These are phyloP conservation scores for Rhipidura dahli DNA, from an alignment of 2,113 vertebrate genomes.

Conservation along the genomic window DNA sequence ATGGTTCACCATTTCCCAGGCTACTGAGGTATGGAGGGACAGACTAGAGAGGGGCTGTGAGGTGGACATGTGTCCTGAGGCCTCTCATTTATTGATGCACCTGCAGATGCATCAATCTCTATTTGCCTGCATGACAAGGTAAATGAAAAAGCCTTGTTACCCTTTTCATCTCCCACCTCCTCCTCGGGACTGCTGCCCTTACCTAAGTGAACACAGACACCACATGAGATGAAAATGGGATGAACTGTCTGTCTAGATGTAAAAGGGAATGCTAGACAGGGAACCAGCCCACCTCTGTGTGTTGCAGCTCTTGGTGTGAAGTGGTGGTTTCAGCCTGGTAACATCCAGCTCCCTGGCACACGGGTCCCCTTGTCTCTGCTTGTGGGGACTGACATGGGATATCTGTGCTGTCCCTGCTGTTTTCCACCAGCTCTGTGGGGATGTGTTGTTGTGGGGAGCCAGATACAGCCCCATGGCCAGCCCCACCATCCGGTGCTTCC, in stretches of 20 bases:
- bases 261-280: background rate
- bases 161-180: background rate
- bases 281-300: background rate
- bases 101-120: background rate
- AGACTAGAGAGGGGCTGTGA: background rate
- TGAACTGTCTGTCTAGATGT: background rate
- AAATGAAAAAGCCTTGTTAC: background rate
- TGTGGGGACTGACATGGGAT: background rate
- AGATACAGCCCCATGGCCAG: too few relatives aligned
- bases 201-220: rapidly evolving
- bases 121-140: background rate
- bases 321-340: background rate
- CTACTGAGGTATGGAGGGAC: background rate
- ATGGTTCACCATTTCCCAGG: background rate
- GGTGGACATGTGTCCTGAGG: rapidly evolving
- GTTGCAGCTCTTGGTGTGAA: background rate
- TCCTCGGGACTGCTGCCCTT: background rate
- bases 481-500: rapidly evolving
- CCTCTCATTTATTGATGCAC: background rate
- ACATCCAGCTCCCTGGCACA: rapidly evolving
- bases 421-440: background rate
- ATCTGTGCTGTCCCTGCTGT: background rate
- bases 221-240: background rate
- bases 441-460: background rate
- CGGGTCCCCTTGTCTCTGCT: rapidly evolving